phyloP scores from a whole-genome alignment of 1,140 invertebrate species.

The Nasonia vitripennis region DNA sequence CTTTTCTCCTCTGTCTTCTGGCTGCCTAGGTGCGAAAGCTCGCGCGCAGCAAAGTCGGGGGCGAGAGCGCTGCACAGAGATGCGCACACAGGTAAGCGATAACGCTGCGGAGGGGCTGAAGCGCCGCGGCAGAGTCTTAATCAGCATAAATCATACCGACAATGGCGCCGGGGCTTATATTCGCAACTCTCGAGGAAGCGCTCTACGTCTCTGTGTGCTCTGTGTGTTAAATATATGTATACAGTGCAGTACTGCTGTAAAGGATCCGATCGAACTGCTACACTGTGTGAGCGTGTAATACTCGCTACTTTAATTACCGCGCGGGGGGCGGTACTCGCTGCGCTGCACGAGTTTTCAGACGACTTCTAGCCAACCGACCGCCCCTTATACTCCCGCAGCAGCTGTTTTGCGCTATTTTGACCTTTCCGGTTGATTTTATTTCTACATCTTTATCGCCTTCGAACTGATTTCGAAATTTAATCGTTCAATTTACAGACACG shows the following conservation, averaged over 20 bases:
- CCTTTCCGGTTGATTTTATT: no score
- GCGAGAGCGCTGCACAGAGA: slow-evolving; percentile 34
- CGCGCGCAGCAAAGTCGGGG: slow-evolving; percentile 50
- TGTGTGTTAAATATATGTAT: neutral
- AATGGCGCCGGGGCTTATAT: slow-evolving; percentile 50
- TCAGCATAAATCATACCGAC: slow-evolving; percentile 74
- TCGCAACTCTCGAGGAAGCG: slow-evolving; percentile 21
- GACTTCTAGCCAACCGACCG: neutral
- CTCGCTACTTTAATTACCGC: slow-evolving; percentile 45
- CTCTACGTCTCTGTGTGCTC: neutral
- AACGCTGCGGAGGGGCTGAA: slow-evolving; percentile 57
- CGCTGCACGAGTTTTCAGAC: slow-evolving; percentile 22
- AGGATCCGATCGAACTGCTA: slow-evolving; percentile 37
- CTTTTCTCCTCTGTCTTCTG: slow-evolving; percentile 58
- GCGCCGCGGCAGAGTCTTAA: slow-evolving; percentile 71
- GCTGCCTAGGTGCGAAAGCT: slow-evolving; percentile 49
- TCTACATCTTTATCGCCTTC: neutral
- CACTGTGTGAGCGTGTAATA: neutral
- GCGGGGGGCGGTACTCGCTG: slow-evolving; percentile 12
- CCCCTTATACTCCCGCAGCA: no score
- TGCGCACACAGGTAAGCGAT: slow-evolving; percentile 64
- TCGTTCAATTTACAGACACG: no score
- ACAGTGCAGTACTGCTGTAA: neutral
- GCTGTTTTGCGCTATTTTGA: slow-evolving; percentile 10
- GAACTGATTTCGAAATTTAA: neutral